Percentiles rank a stretch among this genome's conserved stretches.
Evolutionary conservation across 2,797 vertebrate genomes (phyloP).

Genomic region (Echiichthys vipera): DNA sequence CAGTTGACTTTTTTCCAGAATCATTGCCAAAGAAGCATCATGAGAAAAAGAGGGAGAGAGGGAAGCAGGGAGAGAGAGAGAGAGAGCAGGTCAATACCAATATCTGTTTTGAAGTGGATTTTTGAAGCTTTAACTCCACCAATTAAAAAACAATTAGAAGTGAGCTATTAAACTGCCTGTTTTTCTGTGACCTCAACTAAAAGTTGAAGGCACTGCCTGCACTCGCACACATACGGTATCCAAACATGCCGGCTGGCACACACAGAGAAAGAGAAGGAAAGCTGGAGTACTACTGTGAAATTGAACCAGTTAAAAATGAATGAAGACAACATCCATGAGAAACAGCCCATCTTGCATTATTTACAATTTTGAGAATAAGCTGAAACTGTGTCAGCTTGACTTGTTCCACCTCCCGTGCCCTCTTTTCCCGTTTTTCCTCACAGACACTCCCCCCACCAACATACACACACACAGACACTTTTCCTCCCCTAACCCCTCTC

Average conservation of each 20-base stretch:
- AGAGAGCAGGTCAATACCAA: neutral
- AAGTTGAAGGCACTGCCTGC: conserved; percentile 27
- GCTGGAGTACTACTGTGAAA: conserved; percentile 50
- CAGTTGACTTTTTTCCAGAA: conserved; percentile 7
- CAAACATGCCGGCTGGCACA: conserved; percentile 1
- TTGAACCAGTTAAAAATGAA: conserved; percentile 75
- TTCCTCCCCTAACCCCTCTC: neutral
- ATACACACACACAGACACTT: neutral
- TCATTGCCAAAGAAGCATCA: conserved; percentile 6
- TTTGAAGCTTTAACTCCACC: conserved; percentile 38
- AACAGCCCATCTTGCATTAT: conserved; percentile 67
- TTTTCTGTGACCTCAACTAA: conserved; percentile 42
- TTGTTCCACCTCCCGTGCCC: conserved; percentile 42
- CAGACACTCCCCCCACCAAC: neutral
- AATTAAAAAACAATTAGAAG: conserved; percentile 51
- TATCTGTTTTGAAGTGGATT: conserved; percentile 35
- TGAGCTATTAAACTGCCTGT: conserved; percentile 51
- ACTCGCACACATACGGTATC: conserved; percentile 15
- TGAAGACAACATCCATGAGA: conserved; percentile 71
- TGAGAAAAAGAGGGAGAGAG: neutral
- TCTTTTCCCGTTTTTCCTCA: neutral
- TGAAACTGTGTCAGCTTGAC: conserved; percentile 61
- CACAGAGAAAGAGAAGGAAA: neutral
- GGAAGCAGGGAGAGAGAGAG: too few species aligned
- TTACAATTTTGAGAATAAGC: conserved; percentile 60